Conservation (phyloP, 2,797 vertebrate genomes). For the Morus bassanus region DNA sequence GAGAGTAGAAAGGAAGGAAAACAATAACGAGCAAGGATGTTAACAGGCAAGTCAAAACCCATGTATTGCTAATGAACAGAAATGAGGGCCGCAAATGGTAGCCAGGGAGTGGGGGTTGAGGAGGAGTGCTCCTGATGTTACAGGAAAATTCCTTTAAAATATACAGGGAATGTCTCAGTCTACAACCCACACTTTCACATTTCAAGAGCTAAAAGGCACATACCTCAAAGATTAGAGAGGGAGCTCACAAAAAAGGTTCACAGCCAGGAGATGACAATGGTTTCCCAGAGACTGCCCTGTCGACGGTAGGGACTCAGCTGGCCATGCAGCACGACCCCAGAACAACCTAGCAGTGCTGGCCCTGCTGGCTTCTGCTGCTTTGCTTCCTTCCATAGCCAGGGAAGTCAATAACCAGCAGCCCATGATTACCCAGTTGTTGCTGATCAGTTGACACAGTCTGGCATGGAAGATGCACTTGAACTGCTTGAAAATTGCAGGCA, state of each 20-base stretch:
- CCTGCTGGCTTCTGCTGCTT: background rate
- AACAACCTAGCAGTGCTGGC: background rate
- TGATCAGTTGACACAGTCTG: background rate
- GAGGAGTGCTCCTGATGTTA: background rate
- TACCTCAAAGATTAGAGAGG: background rate
- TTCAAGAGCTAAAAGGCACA: background rate
- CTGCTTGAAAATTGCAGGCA: background rate
- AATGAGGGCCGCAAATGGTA: background rate
- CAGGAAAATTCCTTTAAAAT: background rate
- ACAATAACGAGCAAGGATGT: background rate
- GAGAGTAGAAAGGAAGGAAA: background rate
- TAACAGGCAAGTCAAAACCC: background rate
- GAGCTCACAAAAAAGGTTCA: background rate
- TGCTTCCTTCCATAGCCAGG: background rate
- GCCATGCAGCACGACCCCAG: background rate
- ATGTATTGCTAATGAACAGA: background rate
- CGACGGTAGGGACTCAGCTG: background rate
- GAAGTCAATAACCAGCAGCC: background rate
- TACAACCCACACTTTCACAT: background rate
- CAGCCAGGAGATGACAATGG: background rate
- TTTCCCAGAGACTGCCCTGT: background rate
- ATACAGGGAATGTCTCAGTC: background rate
- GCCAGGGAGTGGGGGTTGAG: background rate
- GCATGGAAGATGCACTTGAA: background rate
- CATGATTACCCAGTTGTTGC: background rate